Evolutionary conservation across 2,797 vertebrate genomes (phyloP), one percentile per base, ranked within the genome.

Genomic region (Squalus acanthias): DNA sequence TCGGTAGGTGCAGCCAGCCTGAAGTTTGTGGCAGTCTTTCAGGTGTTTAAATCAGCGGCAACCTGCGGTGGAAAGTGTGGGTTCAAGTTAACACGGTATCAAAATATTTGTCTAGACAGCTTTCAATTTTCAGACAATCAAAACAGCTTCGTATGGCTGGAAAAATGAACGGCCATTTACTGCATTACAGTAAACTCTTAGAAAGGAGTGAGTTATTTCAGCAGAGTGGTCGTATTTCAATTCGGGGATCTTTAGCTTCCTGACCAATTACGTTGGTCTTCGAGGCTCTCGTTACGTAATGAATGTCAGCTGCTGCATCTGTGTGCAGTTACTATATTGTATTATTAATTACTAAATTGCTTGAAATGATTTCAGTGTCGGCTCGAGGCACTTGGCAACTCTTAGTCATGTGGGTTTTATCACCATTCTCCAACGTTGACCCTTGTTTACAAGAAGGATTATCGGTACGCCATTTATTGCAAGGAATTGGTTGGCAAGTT

Each of bases 91-190:
- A 22, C 9, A 5, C 8, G 22, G n/a, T 24, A 53, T n/a, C 91
- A 39, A 93, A 93, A 93, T 46, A 69, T 93, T 93, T 69, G 91
- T 46, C 91, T 46, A 69, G 91, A 69, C 63, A 13, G 91, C 91
- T 69, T 93, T 93, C 20, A 69, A 93, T 46, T 69, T 69, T 46
- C 91, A 39, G 91, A 24, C 91, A 93, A 69, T 26, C n/a, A 24
- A 67, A 93, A 2, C 91, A 67, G 39, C 22, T 69, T 39, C n/a
- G n/a, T 46, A 67, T 69, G 91, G 91, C 65, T 93, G n/a, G 63
- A 69, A 46, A 46, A 93, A 20, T 46, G 91, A 46, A 46, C 22
- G 69, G 91, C 7, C 63, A 39, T 93, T 67, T 39, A 20, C 50
- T 67, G 91, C 22, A 50, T 3, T 67, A 7, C 17, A 46, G n/a